These are phyloP conservation scores for Thamnophis elegans DNA, from an alignment of 2,797 vertebrate species.

Conservation along the genomic window DNA sequence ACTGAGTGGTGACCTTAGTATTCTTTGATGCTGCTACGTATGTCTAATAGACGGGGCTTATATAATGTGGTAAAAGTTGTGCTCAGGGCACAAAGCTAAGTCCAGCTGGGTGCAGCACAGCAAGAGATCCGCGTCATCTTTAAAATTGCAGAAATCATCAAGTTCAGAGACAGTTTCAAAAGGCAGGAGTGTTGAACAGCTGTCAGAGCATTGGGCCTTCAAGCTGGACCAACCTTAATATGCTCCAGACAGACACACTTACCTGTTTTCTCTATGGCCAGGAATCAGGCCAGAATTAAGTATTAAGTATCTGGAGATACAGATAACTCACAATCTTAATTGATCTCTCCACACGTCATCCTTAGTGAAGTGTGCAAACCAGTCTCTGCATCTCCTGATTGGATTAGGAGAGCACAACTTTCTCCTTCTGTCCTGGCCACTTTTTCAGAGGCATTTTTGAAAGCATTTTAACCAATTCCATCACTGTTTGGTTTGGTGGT, in stretches of 20 bases:
- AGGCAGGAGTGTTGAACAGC: not conserved
- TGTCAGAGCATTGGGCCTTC: not conserved
- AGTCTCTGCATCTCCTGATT: too few relatives aligned
- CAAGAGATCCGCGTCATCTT: not conserved
- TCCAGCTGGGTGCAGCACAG: not conserved
- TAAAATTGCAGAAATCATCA: not conserved
- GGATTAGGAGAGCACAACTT: too few relatives aligned
- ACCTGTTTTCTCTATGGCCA: not conserved
- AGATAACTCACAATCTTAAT: too few relatives aligned
- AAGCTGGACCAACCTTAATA: not conserved
- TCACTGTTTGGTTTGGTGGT: too few relatives aligned
- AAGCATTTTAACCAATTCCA: too few relatives aligned
- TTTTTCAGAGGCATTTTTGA: too few relatives aligned
- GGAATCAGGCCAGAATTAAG: not conserved
- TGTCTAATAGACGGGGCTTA: not conserved
- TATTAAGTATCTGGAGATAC: too few relatives aligned
- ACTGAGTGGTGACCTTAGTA: slow-evolving; percentile 1
- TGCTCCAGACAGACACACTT: not conserved
- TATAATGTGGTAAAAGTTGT: not conserved
- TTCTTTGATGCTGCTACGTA: not conserved
- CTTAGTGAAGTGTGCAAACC: too few relatives aligned
- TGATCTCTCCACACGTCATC: too few relatives aligned
- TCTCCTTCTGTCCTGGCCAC: too few relatives aligned
- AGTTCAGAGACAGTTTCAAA: not conserved
- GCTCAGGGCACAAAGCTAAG: not conserved